Base-by-base conservation (phyloP, 2,888 invertebrate species). In the Zygaena filipendulae region DNA sequence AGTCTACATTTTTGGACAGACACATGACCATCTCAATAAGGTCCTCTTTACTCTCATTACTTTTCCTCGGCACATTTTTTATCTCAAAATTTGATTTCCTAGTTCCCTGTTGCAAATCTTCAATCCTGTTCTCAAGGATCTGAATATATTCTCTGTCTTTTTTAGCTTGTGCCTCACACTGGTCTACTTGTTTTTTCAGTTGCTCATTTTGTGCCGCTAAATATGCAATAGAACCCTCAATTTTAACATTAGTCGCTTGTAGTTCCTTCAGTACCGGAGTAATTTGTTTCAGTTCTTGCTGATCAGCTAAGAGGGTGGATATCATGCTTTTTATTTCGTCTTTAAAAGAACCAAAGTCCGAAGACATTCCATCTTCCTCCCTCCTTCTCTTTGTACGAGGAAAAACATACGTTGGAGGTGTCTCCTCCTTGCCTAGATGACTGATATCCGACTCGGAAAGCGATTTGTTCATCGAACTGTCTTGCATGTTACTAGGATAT, bases 1-100 rank as follows among this genome's bases (percentile, higher is more conserved):
- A 25, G 10, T 20, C 23, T n/a, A 37, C 25, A 23, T 27, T 35
- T n/a, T 22, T 13, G 7, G 30, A 25, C 4, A 30, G 16, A 7
- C 16, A 11, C 7, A 25, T 11, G 2, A 29, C 23, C 18, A 23
- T 29, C 4, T 29, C 8, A 11, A 19, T 23, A 3, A 29, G 8
- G 13, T 29, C 29, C 10, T 19, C 7, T 13, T 13, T 23, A 2
- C 5, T 24, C 20, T 23, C 23, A 3, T 20, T 4, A 3, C 3
- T 2, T 14, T 21, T 27, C 14, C 11, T 22, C 4, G 27, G 27
- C 2, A 26, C 21, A n/a, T 23, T 27, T 21, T 27, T 21, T 10
- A 32, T 18, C 22, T 32, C 32, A 9, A 28, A 21, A 11, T 11
- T 28, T n/a, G 21, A 13, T 18, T 32, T 32, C 2, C 27, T 11